Evolutionary conservation across 1,140 invertebrate species (phyloP), one percentile per base, ranked within the genome.

Genomic region (Drosophila santomea): DNA sequence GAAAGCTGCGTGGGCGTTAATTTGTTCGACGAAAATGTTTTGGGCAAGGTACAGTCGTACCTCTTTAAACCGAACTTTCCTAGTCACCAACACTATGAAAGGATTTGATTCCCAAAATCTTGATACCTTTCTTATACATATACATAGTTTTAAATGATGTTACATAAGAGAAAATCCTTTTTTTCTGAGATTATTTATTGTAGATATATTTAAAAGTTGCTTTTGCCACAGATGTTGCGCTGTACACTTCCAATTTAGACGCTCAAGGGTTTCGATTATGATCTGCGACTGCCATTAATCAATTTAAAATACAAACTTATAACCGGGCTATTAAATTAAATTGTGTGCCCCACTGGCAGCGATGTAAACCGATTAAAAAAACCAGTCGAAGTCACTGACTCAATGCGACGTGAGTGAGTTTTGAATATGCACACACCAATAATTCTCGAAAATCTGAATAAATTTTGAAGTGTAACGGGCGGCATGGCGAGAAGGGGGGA

Each of bases 361-460:
- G 67, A 41, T 71, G 50, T 71, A 58, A 71, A 20, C 11, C 36
- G 67, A 71, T 71, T 45, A 68, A 25, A 54, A 32, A 69, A 54
- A 56, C 52, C 51, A 69, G 50, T 68, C 52, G 25, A 58, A 52
- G 62, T 76, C 62, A 45, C 44, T 77, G 74, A 77, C 74, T 77
- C 73, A 77, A 56, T 61, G 44, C 50, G 44, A 86, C 78, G 69
- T 82, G 75, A 86, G 63, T 83, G 52, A 88, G 47, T 79, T 88
- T 69, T 59, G 71, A 83, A 86, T 82, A 86, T 78, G 59, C 48
- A 41, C 36, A 44, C 44, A 48, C 35, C 12, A 61, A 75, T 66
- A 66, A 64, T 75, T 75, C 48, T 75, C 50, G 3, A 66, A 52
- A 64, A 48, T 57, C 44, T 51, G 47, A 60, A 66, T 61, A 79